Percentiles rank a stretch among this genome's conserved stretches.
Conservation (phyloP, 2,113 vertebrate species). For the Strigops habroptila region DNA sequence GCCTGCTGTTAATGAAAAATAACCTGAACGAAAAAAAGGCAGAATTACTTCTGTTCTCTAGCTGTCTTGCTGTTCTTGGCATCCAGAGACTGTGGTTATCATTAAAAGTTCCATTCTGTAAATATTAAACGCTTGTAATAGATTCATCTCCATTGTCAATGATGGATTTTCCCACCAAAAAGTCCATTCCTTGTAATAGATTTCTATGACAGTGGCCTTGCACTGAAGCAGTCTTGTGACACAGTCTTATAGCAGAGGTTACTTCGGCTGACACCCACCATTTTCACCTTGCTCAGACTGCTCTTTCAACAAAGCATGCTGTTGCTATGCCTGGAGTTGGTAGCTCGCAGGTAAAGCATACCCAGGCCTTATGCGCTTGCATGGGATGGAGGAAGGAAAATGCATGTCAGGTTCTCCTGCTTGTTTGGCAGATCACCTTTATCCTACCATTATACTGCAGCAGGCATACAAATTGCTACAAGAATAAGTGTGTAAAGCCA, state of each 20-base stretch:
- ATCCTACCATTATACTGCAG: too few relatives aligned
- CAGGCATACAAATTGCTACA: neutral
- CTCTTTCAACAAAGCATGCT: neutral
- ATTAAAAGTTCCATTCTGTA: neutral
- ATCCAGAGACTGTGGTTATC: neutral
- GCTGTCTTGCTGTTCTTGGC: neutral
- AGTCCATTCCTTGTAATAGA: neutral
- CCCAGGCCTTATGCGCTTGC: neutral
- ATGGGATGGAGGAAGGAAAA: neutral
- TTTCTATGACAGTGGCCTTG: neutral
- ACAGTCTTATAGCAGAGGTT: neutral
- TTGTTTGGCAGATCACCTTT: neutral
- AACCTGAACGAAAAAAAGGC: neutral
- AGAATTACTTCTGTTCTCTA: neutral
- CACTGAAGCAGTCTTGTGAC: neutral
- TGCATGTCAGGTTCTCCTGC: fast-evolving
- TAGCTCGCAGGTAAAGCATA: neutral
- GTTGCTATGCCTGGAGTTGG: neutral
- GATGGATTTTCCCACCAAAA: neutral
- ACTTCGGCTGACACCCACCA: neutral
- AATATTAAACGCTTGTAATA: neutral
- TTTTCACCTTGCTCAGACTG: neutral
- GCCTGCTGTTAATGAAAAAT: neutral
- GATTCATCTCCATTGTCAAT: neutral
- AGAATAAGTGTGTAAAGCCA: fast-evolving